Conservation (phyloP, 2,888 invertebrate genomes). For the Nomada goodeniana region DNA sequence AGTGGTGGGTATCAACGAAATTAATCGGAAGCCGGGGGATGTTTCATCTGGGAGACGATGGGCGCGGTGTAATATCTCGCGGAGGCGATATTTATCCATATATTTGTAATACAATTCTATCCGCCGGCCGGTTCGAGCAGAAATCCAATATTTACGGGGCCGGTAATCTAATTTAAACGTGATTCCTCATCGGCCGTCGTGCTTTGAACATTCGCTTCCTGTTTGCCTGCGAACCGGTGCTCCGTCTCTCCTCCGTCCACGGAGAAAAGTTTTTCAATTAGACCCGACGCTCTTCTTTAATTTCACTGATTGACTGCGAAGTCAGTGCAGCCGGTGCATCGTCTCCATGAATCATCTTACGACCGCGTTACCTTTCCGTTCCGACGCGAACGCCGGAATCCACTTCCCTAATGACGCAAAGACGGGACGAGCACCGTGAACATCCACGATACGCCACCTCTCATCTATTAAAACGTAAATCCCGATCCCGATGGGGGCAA, state of each 20-base stretch:
- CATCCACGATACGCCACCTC: constrained; percentile 13
- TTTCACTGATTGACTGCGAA: constrained; percentile 42
- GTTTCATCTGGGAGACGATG: neutral
- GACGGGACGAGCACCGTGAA: constrained; percentile 31
- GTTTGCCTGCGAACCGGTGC: neutral
- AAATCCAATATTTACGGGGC: constrained; percentile 50
- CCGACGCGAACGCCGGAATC: neutral
- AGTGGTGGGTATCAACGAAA: constrained; percentile 37
- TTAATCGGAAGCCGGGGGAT: constrained; percentile 32
- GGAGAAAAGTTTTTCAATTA: constrained; percentile 47
- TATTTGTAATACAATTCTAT: constrained; percentile 27
- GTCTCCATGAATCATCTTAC: constrained; percentile 4
- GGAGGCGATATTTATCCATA: constrained; percentile 41
- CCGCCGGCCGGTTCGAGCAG: neutral
- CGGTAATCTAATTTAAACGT: constrained; percentile 48
- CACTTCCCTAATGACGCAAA: constrained; percentile 55
- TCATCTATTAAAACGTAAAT: constrained; percentile 76
- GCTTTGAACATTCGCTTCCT: constrained; percentile 41
- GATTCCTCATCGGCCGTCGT: constrained; percentile 30
- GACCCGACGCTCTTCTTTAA: constrained; percentile 44
- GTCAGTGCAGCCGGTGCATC: neutral
- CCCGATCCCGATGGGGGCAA: constrained; percentile 68
- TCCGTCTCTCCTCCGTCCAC: constrained; percentile 1
- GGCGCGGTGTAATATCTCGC: neutral
- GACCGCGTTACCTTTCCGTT: neutral